Percentiles rank a stretch among this genome's conserved stretches.
Evolutionary conservation across 2,113 vertebrate genomes (phyloP).

Genomic region (Barnardius zonarius): DNA sequence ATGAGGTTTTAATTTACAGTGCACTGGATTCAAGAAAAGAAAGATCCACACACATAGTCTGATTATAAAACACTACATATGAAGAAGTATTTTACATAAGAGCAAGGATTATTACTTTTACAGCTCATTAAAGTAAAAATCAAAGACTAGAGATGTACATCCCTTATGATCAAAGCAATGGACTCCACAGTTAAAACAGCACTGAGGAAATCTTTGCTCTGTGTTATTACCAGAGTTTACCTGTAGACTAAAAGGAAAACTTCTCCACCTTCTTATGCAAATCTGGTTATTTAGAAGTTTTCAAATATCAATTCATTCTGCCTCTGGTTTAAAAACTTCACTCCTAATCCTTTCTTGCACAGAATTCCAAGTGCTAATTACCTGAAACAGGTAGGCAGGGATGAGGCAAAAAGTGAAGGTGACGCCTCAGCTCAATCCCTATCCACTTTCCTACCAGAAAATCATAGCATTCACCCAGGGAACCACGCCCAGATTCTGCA

Average conservation of each 20-base stretch:
- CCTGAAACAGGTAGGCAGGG: not conserved
- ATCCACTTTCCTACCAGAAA: not conserved
- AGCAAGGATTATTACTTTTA: not conserved
- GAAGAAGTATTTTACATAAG: not conserved
- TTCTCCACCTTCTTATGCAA: not conserved
- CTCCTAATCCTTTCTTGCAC: not conserved
- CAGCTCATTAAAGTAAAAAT: not conserved
- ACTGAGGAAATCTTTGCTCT: not conserved
- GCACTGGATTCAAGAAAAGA: not conserved
- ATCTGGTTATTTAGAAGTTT: not conserved
- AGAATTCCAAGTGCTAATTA: not conserved
- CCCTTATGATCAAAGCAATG: slow-evolving; percentile 1
- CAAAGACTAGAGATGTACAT: not conserved
- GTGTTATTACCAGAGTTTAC: not conserved
- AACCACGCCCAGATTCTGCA: not conserved
- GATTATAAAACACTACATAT: not conserved
- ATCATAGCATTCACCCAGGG: not conserved
- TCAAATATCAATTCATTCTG: not conserved
- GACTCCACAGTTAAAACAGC: not conserved
- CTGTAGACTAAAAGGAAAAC: not conserved
- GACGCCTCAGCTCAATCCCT: not conserved
- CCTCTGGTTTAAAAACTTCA: not conserved
- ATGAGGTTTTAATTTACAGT: not conserved
- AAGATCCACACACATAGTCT: not conserved
- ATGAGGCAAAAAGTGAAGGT: not conserved